phyloP scores from a whole-genome alignment of 2,797 vertebrate genomes.

The Sebastes iracundus region DNA sequence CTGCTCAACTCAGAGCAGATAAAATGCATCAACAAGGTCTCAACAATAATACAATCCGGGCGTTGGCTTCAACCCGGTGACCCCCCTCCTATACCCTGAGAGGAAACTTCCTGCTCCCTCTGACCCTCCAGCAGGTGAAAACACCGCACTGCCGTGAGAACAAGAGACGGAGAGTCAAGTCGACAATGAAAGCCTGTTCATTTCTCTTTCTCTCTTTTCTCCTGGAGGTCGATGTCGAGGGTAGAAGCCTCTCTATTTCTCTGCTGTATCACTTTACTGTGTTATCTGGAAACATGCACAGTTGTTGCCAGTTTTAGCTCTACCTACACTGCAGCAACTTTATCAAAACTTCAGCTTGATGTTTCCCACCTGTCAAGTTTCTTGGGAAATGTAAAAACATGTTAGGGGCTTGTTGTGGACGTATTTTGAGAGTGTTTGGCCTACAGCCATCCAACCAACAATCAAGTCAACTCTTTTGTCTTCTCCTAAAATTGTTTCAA shows the following conservation, averaged over 20 bases:
- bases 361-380: not conserved
- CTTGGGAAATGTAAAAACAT: not conserved
- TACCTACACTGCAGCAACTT: not conserved
- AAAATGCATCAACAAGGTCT: not conserved
- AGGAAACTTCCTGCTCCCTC: slow-evolving; percentile 11
- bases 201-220: slow-evolving; percentile 15
- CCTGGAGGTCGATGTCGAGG: not conserved
- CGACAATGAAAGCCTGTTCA: slow-evolving; percentile 27
- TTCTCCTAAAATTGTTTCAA: not conserved
- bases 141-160: slow-evolving; percentile 13
- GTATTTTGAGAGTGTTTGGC: not conserved
- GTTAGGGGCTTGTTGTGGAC: not conserved
- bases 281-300: slow-evolving; percentile 13
- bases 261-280: slow-evolving; percentile 36
- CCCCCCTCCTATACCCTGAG: slow-evolving; percentile 11
- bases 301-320: not conserved
- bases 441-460: not conserved
- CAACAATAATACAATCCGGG: slow-evolving; percentile 34
- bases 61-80: slow-evolving; percentile 41
- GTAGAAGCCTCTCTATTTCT: slow-evolving; percentile 6
- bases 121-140: slow-evolving; percentile 41
- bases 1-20: not conserved
- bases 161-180: slow-evolving; percentile 18
- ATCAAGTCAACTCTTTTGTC: not conserved
- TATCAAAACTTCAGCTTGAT: not conserved